Evolutionary conservation across 2,888 invertebrate species (phyloP).

Genomic region (Polylopha cassiicola): DNA sequence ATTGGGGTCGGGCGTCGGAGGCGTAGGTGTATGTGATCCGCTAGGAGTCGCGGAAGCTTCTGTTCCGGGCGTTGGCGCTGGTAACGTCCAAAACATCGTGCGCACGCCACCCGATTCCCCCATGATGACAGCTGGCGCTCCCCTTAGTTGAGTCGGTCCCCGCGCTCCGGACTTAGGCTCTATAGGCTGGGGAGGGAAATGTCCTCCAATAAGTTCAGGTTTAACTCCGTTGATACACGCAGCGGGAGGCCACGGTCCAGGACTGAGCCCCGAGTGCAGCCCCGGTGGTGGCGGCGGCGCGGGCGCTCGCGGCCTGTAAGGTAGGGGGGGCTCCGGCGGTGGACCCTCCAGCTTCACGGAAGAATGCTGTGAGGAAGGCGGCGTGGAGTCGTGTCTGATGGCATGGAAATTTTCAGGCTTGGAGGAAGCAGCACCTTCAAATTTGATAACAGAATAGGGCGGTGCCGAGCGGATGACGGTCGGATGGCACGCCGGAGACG

Average conservation of each 20-base stretch:
- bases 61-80: slow-evolving; percentile 73
- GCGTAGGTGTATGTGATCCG: slow-evolving; percentile 75
- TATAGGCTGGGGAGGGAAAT: slow-evolving; percentile 68
- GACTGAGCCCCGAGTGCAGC: slow-evolving; percentile 52
- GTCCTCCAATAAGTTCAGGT: slow-evolving; percentile 86
- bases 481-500: slow-evolving; percentile 66
- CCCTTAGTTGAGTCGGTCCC: slow-evolving; percentile 72
- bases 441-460: slow-evolving; percentile 78
- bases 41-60: slow-evolving; percentile 60
- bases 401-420: slow-evolving; percentile 50
- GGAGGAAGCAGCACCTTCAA: slow-evolving; percentile 66
- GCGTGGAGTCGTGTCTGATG: slow-evolving; percentile 50
- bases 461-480: slow-evolving; percentile 78
- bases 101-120: slow-evolving; percentile 93
- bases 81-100: slow-evolving; percentile 82
- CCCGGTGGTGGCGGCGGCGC: slow-evolving; percentile 70
- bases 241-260: slow-evolving; percentile 76
- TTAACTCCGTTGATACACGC: slow-evolving; percentile 87
- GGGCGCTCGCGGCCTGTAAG: slow-evolving; percentile 57
- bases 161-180: slow-evolving; percentile 59
- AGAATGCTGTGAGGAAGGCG: slow-evolving; percentile 53
- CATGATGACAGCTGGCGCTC: slow-evolving; percentile 93
- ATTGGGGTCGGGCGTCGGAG: slow-evolving; percentile 71
- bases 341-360: slow-evolving; percentile 68
- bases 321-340: slow-evolving; percentile 50